These are phyloP conservation scores for Erpornis zantholeuca DNA, from an alignment of 2,113 vertebrate genomes.

Conservation along the genomic window DNA sequence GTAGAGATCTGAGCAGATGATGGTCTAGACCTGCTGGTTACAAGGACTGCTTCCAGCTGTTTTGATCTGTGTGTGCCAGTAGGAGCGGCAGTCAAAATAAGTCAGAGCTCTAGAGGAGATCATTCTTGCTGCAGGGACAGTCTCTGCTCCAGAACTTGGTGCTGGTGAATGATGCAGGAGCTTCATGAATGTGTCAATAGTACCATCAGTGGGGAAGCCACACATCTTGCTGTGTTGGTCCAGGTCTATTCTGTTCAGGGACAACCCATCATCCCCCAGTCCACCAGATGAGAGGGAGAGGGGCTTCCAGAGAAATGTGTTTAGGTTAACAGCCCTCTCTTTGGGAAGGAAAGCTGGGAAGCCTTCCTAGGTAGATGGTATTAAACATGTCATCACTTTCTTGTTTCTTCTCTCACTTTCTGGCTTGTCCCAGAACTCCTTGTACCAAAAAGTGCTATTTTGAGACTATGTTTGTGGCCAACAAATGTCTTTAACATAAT, in stretches of 20 bases:
- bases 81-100: neutral
- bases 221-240: neutral
- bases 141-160: neutral
- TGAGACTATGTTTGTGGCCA: neutral
- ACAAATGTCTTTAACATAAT: neutral
- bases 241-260: neutral
- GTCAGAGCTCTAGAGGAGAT: neutral
- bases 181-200: neutral
- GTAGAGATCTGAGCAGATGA: neutral
- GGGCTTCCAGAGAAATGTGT: neutral
- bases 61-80: neutral
- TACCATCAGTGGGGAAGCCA: neutral
- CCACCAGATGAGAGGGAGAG: neutral
- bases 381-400: conserved; percentile 70
- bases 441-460: neutral
- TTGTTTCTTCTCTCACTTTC: conserved; percentile 59
- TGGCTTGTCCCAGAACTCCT: conserved; percentile 8
- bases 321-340: neutral
- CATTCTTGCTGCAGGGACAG: neutral
- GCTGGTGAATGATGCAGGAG: neutral
- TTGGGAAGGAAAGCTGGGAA: neutral
- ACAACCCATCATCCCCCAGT: neutral
- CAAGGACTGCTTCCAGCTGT: conserved; percentile 10
- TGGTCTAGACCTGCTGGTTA: conserved; percentile 1
- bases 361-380: conserved; percentile 26